Evolutionary conservation across 2,113 vertebrate genomes (phyloP), one percentile per base, ranked within the genome.

Genomic region (Ammospiza nelsoni): DNA sequence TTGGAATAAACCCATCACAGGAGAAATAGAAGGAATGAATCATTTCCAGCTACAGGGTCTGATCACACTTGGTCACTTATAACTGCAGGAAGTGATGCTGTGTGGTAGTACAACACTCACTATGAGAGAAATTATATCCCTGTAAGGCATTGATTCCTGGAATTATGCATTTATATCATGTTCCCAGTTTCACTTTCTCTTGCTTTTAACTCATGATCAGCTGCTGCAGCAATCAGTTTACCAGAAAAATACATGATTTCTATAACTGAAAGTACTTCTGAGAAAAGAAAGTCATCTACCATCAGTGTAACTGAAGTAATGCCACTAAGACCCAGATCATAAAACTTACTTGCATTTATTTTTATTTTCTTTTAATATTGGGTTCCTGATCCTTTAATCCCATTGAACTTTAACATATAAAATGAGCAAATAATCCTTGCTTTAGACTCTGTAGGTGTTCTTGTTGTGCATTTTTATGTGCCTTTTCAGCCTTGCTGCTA

Each of bases 351-450:
- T 43, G 31, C 39, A 49, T 92, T 96, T 95, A 86, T 90, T 91
- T 84, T 62, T 92, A 61, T 92, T 89, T 94, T 89, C 62, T 92
- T 97, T 95, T 93, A 95, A 96, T 93, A 94, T 28, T 84, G n/a
- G 2, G 5, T 73, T 94, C 61, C 67, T 86, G 68, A 96, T 92
- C 94, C 84, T 95, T 96, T 96, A 95, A 97, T 96, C 79, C 82
- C 33, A 28, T 49, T 92, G 94, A 97, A 94, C 62, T 91, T 96
- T 89, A 92, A 92, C 37, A 41, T 87, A 81, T 35, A 88, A 92
- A 88, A 63, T 61, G 37, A 86, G 89, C 88, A 95, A 90, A 83
- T 90, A 96, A 92, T 79, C 69, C 75, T 84, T 82, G 54, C 17
- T 90, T 86, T 77, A 73, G 54, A 61, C 57, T 87, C 75, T 4